A percentile compares a stretch with the other conserved stretches of the same genome.
These are phyloP conservation scores for Parnassius orleans DNA, from an alignment of 2,888 invertebrate genomes.

Conservation along the genomic window DNA sequence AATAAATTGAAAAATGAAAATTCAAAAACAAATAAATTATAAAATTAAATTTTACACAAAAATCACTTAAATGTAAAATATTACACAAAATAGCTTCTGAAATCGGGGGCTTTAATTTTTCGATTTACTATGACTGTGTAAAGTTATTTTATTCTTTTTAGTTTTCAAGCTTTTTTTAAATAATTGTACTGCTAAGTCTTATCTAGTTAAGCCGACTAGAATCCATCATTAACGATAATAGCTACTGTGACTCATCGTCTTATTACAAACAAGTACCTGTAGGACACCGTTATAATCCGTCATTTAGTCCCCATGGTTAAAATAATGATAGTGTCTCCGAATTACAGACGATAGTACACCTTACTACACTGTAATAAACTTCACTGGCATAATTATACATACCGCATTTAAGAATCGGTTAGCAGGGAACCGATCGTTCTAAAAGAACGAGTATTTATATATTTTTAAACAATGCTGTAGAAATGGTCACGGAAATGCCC, in stretches of 20 bases:
- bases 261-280: constrained; percentile 9
- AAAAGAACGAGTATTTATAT: constrained; percentile 34
- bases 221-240: constrained; percentile 6
- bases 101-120: too few relatives aligned
- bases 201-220: too few relatives aligned
- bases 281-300: constrained; percentile 25
- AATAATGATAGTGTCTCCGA: constrained; percentile 4
- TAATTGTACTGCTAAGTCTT: too few relatives aligned
- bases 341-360: constrained; percentile 8
- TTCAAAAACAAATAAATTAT: too few relatives aligned
- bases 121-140: too few relatives aligned
- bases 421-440: constrained; percentile 16
- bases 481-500: constrained; percentile 41
- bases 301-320: constrained; percentile 21
- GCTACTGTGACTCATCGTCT: constrained; percentile 17
- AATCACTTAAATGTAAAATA: too few relatives aligned
- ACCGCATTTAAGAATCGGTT: constrained; percentile 15
- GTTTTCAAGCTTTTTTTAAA: too few relatives aligned
- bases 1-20: too few relatives aligned
- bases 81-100: too few relatives aligned
- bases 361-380: constrained; percentile 12
- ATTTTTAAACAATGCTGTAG: constrained; percentile 39
- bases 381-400: background rate
- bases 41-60: too few relatives aligned
- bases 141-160: too few relatives aligned